A percentile compares a stretch with the other conserved stretches of the same genome.
Conservation (phyloP, 92 coral and sea anemone species). For the Heteractis magnifica region DNA sequence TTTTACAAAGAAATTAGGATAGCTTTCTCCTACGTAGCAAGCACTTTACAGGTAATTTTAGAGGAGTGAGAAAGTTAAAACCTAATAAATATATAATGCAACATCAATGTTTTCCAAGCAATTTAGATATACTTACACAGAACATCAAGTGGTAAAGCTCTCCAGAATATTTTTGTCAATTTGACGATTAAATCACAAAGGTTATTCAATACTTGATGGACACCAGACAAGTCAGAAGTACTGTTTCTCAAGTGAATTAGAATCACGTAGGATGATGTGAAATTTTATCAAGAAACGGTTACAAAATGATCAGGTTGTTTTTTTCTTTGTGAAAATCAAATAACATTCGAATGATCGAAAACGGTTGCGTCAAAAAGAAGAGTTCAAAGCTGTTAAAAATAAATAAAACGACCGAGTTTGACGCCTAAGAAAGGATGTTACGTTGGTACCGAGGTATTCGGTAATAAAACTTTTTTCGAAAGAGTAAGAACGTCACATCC, state of each 20-base stretch:
- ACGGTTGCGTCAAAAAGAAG: conserved; percentile 2
- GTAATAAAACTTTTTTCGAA: conserved; percentile 1
- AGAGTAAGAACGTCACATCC: conserved; percentile 25
- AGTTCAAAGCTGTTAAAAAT: background rate
- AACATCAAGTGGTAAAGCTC: conserved; percentile 34
- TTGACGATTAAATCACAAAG: conserved; percentile 16
- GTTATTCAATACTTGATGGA: background rate
- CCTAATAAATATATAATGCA: background rate
- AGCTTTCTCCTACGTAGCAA: background rate
- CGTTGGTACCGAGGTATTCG: conserved; percentile 26
- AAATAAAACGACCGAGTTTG: background rate
- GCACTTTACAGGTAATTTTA: background rate
- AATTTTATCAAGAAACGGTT: conserved; percentile 18
- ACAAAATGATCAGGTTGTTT: background rate
- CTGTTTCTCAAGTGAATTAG: conserved; percentile 13
- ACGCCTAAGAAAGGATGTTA: conserved; percentile 19
- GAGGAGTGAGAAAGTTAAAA: background rate
- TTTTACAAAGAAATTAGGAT: background rate
- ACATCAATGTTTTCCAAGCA: background rate
- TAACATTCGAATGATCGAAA: conserved; percentile 7
- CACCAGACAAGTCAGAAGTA: conserved; percentile 12
- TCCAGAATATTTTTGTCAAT: conserved; percentile 16
- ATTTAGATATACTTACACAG: conserved; percentile 46
- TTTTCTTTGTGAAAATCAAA: conserved; percentile 24
- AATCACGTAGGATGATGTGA: background rate